Base-by-base conservation (phyloP, 2,113 vertebrate species). In the Rhinopomastus cyanomelas region DNA sequence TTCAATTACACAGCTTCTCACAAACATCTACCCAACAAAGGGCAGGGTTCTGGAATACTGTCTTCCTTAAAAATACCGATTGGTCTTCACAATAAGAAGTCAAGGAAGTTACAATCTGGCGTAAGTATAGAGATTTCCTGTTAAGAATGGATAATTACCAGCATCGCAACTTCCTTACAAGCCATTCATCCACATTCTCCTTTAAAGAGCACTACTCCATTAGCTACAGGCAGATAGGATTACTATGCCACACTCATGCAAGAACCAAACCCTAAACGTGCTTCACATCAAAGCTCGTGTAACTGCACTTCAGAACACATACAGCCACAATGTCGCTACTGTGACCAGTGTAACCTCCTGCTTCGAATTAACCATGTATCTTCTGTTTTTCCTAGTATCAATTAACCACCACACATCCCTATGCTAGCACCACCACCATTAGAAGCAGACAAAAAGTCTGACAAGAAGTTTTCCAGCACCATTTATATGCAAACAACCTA, bases 181-280 rank as follows among this genome's bases (percentile, higher is more conserved):
- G 89, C 55, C 79, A 95, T 52, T 89, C 26, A 25, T 90, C 93
- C 89, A 95, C 93, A 90, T 95, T 95, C 91, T 89, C 91, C 60
- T 92, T n/a, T 87, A 87, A 90, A 77, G 75, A 91, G 81, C 14
- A 1, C 51, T 68, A n/a, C 52, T 72, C 84, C 64, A 92, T 76
- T 30, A 85, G 39, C 88, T 60, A 72, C 34, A 51, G 68, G 83
- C 57, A 81, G 51, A 81, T 5, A 85, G 39, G 39, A 66, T 71
- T 84, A 81, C 88, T 39, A 15, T 1, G 4, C 55, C 32, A 12
- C 3, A 1, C 12, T 67, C 72, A 59, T 29, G 81, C 55, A 69
- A 71, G 62, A 79, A 13, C 52, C 71, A 91, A 96, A 25, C 87
- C 68, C 75, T 60, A 56, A 62, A 19, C 0, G 4, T 1, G 8